Base-by-base conservation (phyloP, 2,888 invertebrate species). In the Catonia carolina region DNA sequence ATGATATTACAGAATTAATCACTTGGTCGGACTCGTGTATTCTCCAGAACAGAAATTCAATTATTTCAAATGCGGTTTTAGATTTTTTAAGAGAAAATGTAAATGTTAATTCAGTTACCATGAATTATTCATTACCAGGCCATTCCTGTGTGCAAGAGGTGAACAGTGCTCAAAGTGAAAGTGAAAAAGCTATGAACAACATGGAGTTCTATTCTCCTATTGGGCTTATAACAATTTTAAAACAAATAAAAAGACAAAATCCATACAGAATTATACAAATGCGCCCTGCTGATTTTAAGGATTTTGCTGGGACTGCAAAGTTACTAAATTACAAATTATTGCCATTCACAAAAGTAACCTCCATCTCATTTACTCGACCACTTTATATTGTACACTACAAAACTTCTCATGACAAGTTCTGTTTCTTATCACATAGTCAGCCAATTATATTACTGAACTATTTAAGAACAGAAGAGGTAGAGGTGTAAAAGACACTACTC, bases 81-180 rank as follows among this genome's bases (percentile, higher is more conserved):
- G 37, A 55, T 7, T 55, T 55, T 31, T 41, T 55, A 41, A 55
- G 20, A 27, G 55, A 55, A 12, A 36, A 55, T 23, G 37, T 49
- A 17, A 37, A 55, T 14, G 39, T 55, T 7, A 49, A 49, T 37
- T 55, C 55, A 1, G 27, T 55, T 17, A 48, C 39, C 7, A 49
- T 55, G 55, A 47, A 35, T 36, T 55, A 55, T 48, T 55, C 55
- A 8, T 27, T 55, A 2, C 37, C 55, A 7, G 55, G 55, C 12
- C 55, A 49, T 27, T 55, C 49, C 6, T 49, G 55, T 39, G 55
- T 55, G 12, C 55, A 55, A 39, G 55, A 55, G 20, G 55, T 55
- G 35, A 41, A 56, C 49, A 39, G 18, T 27, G 41, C 56, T 17
- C 56, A 56, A n/a, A 27, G 41, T 14, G 15, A 41, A 20, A 56